A percentile compares a stretch with the other conserved stretches of the same genome.
Conservation (phyloP, 2,113 vertebrate genomes). For the Macaca fascicularis region DNA sequence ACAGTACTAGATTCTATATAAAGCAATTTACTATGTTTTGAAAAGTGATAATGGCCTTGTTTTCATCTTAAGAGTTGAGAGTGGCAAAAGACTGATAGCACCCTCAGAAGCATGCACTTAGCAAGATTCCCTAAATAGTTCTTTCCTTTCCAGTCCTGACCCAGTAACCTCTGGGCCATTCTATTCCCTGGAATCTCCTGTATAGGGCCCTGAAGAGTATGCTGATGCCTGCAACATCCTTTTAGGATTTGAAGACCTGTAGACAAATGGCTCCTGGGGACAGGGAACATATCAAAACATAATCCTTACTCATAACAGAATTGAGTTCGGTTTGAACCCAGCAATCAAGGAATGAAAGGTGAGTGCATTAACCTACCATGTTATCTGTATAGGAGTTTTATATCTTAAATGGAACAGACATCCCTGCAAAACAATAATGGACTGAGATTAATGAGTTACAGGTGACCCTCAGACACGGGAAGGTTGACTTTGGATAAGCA, state of each 20-base stretch:
- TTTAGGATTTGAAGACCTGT: constrained; percentile 51
- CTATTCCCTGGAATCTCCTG: constrained; percentile 40
- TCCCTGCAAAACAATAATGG: constrained; percentile 69
- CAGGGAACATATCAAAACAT: constrained; percentile 52
- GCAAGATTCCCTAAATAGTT: constrained; percentile 53
- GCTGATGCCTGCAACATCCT: constrained; percentile 58
- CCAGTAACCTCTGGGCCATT: constrained; percentile 70
- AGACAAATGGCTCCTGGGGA: constrained; percentile 69
- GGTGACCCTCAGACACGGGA: constrained; percentile 69
- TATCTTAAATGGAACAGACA: constrained; percentile 81
- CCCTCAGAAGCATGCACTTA: not conserved
- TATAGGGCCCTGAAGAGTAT: constrained; percentile 49
- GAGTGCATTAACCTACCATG: constrained; percentile 77
- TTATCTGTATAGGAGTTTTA: constrained; percentile 77
- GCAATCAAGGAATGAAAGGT: constrained; percentile 72
- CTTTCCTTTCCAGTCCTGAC: constrained; percentile 43
- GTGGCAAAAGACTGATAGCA: not conserved
- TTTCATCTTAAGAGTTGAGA: constrained; percentile 48
- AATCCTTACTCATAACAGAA: constrained; percentile 72
- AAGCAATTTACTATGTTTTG: constrained; percentile 57
- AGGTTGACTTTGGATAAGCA: constrained; percentile 81
- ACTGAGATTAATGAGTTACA: constrained; percentile 77
- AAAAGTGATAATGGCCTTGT: constrained; percentile 53
- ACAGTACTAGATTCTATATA: not conserved
- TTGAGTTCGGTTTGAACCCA: constrained; percentile 72